phyloP scores from a whole-genome alignment of 1,140 invertebrate genomes.

The Eumaeus atala region DNA sequence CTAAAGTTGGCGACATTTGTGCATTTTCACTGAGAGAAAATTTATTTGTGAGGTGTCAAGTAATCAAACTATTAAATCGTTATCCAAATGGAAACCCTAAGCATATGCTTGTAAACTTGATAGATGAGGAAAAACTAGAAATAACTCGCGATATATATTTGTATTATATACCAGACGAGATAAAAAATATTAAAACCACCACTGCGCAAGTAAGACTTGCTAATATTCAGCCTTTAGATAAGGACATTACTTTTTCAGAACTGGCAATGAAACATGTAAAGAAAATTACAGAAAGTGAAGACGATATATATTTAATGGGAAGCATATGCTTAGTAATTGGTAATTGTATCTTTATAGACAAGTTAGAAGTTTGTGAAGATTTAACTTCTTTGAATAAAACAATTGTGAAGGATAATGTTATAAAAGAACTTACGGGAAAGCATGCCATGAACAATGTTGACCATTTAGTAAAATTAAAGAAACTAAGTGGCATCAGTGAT shows the following conservation, averaged over 20 bases:
- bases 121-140: constrained; percentile 57
- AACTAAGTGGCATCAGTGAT: constrained; percentile 28
- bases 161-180: constrained; percentile 54
- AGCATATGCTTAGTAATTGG: constrained; percentile 44
- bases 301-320: constrained; percentile 47
- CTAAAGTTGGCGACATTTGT: constrained; percentile 56
- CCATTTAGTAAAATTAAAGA: constrained; percentile 40
- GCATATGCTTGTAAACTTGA: constrained; percentile 46
- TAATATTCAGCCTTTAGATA: constrained; percentile 56
- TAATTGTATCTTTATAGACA: constrained; percentile 56
- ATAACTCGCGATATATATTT: constrained; percentile 41
- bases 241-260: constrained; percentile 53
- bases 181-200: constrained; percentile 44
- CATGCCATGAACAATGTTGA: constrained; percentile 43
- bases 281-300: constrained; percentile 38
- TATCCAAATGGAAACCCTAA: constrained; percentile 44
- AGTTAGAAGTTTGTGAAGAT: constrained; percentile 52
- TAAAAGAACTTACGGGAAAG: constrained; percentile 38
- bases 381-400: constrained; percentile 42
- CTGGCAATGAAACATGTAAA: constrained; percentile 39
- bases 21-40: constrained; percentile 44
- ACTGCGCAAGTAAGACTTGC: constrained; percentile 48
- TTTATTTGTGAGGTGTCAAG: constrained; percentile 53
- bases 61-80: constrained; percentile 45
- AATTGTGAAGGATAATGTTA: constrained; percentile 48